Base-by-base conservation (phyloP, 2,888 invertebrate species). In the Drosophila kuntzei region DNA sequence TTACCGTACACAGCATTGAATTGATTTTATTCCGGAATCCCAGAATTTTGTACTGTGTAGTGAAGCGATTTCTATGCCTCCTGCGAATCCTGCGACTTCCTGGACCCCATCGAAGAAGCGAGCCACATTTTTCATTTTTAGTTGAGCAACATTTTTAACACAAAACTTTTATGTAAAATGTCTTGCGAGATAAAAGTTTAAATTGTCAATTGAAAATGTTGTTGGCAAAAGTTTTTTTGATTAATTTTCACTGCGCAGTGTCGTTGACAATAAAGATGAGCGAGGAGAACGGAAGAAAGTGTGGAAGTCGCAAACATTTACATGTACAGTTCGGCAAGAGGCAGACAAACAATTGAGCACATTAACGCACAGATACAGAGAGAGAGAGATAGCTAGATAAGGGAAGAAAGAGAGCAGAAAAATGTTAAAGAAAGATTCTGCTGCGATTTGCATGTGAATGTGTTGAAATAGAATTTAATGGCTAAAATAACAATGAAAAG, bases 171-270 rank as follows among this genome's bases (percentile, higher is more conserved):
- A 89, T 87, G 84, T 77, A 89, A 90, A 89, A 85, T 80, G 87
- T 89, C 87, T 83, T 89, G 70, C 84, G 74, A 87, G 90, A 90
- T 82, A 88, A 87, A 90, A 90, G 90, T 91, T 90, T 90, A 90
- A 90, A 90, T 90, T 90, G 91, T 90, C 91, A 91, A 90, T 91
- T 90, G 90, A 91, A 90, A 90, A 91, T 90, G 90, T 90, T 90
- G 91, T 90, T 91, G 87, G 84, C 58, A 85, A 91, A 90, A 90
- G 81, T 90, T 90, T 90, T 87, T 90, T 91, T 90, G 90, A 91
- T 90, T 90, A 90, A 90, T 90, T 90, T 88, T 89, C 83, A 86
- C 82, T 79, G 76, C 83, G 79, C 71, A 69, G 74, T 66, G 61
- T 36, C 71, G 89, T 71, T 88, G 83, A 83, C 87, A 84, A 87